These are phyloP conservation scores for Chondrosia reniformis DNA, from an alignment of 37 sponge, comb jelly and placozoan species.

Conservation along the genomic window DNA sequence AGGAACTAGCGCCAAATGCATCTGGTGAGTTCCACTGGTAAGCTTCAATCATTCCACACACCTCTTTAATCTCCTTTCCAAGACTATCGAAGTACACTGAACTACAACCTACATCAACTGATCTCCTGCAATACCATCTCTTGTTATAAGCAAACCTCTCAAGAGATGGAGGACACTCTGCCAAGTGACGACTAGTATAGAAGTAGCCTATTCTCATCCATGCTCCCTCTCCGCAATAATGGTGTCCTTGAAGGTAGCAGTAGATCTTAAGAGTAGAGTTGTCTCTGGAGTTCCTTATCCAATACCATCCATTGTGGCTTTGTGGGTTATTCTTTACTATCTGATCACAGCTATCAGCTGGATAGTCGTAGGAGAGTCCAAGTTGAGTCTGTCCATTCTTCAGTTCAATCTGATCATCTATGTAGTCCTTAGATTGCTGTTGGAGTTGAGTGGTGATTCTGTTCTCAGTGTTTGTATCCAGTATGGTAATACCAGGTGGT, in stretches of 20 bases:
- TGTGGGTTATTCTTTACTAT: not conserved
- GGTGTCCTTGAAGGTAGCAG: not conserved
- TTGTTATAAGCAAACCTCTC: not conserved
- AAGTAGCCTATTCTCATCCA: constrained; percentile 21
- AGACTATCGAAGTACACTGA: constrained; percentile 9
- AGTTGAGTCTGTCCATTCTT: too few species aligned
- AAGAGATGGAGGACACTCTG: not conserved
- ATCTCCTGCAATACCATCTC: not conserved
- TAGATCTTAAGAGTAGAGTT: not conserved
- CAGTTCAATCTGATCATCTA: too few species aligned
- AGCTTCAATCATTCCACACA: constrained; percentile 1
- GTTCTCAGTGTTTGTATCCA: not conserved
- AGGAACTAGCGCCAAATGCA: too few species aligned
- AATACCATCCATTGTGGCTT: not conserved
- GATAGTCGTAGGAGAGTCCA: too few species aligned
- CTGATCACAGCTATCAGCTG: not conserved
- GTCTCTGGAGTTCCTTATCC: not conserved
- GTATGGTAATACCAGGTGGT: not conserved
- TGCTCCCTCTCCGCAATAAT: constrained; percentile 2
- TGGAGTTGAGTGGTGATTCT: not conserved
- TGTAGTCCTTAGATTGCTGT: not conserved
- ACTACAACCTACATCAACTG: not conserved
- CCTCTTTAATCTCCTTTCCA: not conserved
- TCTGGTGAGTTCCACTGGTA: constrained; percentile 2
- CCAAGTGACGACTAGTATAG: not conserved